Conservation (phyloP, 2,888 invertebrate genomes). For the Trissolcus japonicus region DNA sequence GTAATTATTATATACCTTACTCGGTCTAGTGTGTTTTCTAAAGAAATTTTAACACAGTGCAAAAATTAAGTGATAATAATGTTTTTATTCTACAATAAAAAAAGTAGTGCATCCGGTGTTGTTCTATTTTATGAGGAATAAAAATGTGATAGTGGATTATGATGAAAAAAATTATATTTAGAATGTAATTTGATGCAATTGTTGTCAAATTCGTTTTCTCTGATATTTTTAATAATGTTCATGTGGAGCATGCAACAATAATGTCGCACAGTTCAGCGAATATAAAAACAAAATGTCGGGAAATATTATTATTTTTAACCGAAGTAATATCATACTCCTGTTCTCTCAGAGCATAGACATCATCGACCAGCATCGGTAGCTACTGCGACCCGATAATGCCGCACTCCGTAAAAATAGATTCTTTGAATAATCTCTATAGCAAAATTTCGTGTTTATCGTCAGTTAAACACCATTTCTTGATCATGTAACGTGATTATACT, state of each 20-base stretch:
- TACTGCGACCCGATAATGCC: slow-evolving; percentile 25
- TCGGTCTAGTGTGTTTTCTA: too few species aligned
- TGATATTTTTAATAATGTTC: not conserved
- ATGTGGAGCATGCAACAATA: slow-evolving; percentile 39
- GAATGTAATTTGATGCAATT: too few species aligned
- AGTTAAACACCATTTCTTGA: not conserved
- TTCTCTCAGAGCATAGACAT: slow-evolving; percentile 44
- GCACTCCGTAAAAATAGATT: slow-evolving; percentile 31
- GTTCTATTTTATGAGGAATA: too few species aligned
- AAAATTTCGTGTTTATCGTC: slow-evolving; percentile 3
- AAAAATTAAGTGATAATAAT: too few species aligned
- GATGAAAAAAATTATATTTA: too few species aligned
- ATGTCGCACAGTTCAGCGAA: slow-evolving; percentile 50
- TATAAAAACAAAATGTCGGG: slow-evolving; percentile 22
- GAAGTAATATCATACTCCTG: slow-evolving; percentile 35
- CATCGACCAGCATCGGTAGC: slow-evolving; percentile 33
- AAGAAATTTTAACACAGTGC: too few species aligned
- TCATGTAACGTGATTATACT: too few species aligned
- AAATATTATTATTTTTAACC: slow-evolving; percentile 52
- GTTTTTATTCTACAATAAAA: too few species aligned
- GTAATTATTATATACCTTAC: too few species aligned
- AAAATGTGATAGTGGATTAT: too few species aligned
- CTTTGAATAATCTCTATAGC: slow-evolving; percentile 7
- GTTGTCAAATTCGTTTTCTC: too few species aligned
- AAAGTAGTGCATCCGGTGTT: too few species aligned